Base-by-base conservation (phyloP, 64 coral and sea anemone genomes). In the Trachythela sp. region DNA sequence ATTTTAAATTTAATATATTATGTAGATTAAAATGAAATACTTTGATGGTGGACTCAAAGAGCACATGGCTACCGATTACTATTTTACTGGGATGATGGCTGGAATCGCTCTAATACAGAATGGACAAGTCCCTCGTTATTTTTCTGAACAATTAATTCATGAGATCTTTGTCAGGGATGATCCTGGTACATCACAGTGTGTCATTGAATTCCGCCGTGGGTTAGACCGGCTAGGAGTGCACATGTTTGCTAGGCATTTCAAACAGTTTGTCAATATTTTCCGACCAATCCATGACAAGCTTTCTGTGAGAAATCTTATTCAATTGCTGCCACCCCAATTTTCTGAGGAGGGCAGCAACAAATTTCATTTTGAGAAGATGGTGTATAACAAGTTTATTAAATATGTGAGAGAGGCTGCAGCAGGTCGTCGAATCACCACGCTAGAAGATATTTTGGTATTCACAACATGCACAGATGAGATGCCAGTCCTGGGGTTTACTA, bases 401-500 rank as follows among this genome's bases (percentile, higher is more conserved):
- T 91, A 91, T 70, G 83, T 86, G 13, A 85, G 56, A 36, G 27
- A 43, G 18, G 39, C n/a, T 24, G 83, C 89, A 48, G 84, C 72
- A 36, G 89, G 83, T 18, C 83, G 85, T 64, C 84, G 83, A 37
- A 77, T 90, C 48, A 56, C 35, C 52, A 88, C 10, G 38, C 86
- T 88, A 45, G 88, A 26, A 84, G 90, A 91, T 37, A 88, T 88
- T 13, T 20, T 94, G 15, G 89, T 83, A 39, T 94, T 94, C 88
- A 88, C 89, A n/a, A 94, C 92, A 60, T 88, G 92, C 48, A 22
- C 86, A 70, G 89, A 84, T 94, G 88, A 94, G 86, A 88, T 89
- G 33, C 92, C 92, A 86, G 18, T 76, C 70, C 75, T 94, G 39
- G 84, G 60, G 18, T 86, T 91, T 86, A 52, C 59, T 31, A 70